Conservation (phyloP, 2,113 vertebrate species). For the Theristicus caerulescens region DNA sequence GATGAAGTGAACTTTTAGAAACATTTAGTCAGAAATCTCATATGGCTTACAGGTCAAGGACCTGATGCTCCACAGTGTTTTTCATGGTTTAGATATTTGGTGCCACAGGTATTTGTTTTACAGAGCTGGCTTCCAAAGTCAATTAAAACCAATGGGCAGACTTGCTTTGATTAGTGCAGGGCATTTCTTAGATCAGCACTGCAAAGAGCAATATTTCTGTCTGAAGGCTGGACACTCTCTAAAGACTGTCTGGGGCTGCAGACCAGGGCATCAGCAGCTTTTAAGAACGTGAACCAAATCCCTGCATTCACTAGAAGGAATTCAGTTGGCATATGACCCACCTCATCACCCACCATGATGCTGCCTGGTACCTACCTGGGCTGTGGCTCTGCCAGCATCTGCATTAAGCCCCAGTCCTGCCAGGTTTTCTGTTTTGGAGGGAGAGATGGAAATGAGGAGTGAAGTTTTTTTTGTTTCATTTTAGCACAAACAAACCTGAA, state of each 20-base stretch:
- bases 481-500: background rate
- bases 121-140: background rate
- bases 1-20: background rate
- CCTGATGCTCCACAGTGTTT: background rate
- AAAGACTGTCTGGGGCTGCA: background rate
- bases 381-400: background rate
- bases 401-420: background rate
- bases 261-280: background rate
- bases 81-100: background rate
- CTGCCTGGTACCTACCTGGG: background rate
- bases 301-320: background rate
- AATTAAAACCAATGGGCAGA: background rate
- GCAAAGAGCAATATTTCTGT: background rate
- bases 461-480: background rate
- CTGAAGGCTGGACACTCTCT: background rate
- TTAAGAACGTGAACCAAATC: background rate
- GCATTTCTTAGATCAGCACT: background rate
- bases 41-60: background rate
- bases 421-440: background rate
- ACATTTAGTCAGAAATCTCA: background rate
- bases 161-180: background rate
- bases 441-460: background rate
- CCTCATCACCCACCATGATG: background rate
- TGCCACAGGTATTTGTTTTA: background rate
- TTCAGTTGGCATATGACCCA: background rate